phyloP scores from a whole-genome alignment of 2,888 invertebrate genomes.

The Adelognathus sp. region DNA sequence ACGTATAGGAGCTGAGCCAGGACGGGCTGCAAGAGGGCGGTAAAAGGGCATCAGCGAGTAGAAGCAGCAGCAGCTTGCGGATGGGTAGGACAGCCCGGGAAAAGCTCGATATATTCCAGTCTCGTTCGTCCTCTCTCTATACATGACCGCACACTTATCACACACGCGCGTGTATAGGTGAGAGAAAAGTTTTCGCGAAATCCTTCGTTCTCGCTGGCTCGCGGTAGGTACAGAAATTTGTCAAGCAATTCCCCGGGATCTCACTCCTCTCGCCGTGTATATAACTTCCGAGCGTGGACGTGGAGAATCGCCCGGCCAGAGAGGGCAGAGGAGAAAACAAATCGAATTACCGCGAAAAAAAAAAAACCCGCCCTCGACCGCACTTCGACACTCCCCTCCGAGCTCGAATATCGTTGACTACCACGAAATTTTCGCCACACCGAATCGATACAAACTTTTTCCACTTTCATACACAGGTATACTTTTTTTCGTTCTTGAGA shows the following conservation, averaged over 20 bases:
- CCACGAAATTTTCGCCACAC: neutral
- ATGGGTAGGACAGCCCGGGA: slow-evolving; percentile 21
- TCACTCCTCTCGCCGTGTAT: neutral
- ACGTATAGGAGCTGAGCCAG: too few relatives aligned
- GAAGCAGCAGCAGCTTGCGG: neutral
- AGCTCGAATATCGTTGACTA: neutral
- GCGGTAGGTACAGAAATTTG: slow-evolving; percentile 66
- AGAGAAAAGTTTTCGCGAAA: neutral
- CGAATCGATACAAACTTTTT: slow-evolving; percentile 6
- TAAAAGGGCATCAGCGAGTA: slow-evolving; percentile 37
- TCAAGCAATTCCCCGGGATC: slow-evolving; percentile 73
- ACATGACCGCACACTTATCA: neutral
- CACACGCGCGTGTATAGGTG: neutral
- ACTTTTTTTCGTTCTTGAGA: too few relatives aligned
- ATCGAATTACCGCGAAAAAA: slow-evolving; percentile 73
- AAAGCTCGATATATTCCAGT: slow-evolving; percentile 53
- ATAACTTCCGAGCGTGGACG: too few relatives aligned
- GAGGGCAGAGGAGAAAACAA: slow-evolving; percentile 68
- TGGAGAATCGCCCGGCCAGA: slow-evolving; percentile 68
- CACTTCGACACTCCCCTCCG: slow-evolving; percentile 32
- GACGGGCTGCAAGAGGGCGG: slow-evolving; percentile 5
- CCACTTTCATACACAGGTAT: too few relatives aligned
- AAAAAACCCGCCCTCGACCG: slow-evolving; percentile 48
- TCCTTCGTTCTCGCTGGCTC: slow-evolving; percentile 12
- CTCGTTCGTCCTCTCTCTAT: slow-evolving; percentile 37